Percentiles rank a stretch among this genome's conserved stretches.
Conservation (phyloP, 2,797 vertebrate genomes). For the Hafferia zeledoni region DNA sequence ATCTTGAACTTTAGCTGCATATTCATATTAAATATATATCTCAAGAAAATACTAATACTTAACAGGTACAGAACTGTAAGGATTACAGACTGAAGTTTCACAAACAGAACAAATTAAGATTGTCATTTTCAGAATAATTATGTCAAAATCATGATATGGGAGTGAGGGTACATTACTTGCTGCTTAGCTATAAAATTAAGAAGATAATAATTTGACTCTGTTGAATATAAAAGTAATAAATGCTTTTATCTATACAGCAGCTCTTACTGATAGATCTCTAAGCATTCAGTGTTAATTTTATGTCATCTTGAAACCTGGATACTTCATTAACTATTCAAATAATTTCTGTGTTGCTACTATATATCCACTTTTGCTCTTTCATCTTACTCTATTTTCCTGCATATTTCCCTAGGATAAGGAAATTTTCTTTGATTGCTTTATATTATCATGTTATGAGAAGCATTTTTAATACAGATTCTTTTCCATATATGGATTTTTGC, state of each 20-base stretch:
- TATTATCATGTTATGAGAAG: not conserved
- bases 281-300: not conserved
- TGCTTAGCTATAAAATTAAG: not conserved
- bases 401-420: not conserved
- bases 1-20: not conserved
- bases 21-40: not conserved
- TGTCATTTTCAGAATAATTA: not conserved
- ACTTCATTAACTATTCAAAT: not conserved
- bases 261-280: not conserved
- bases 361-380: not conserved
- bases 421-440: not conserved
- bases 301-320: not conserved
- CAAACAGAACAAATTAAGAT: not conserved
- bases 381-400: not conserved
- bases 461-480: not conserved
- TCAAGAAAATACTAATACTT: not conserved
- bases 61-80: not conserved
- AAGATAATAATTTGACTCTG: not conserved
- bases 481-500: not conserved
- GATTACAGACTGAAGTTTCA: not conserved
- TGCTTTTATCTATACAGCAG: not conserved
- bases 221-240: not conserved
- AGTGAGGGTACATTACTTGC: not conserved
- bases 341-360: not conserved
- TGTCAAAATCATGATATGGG: not conserved